Evolutionary conservation across 2,888 invertebrate genomes (phyloP).

Genomic region (Cheilosia impressa): DNA sequence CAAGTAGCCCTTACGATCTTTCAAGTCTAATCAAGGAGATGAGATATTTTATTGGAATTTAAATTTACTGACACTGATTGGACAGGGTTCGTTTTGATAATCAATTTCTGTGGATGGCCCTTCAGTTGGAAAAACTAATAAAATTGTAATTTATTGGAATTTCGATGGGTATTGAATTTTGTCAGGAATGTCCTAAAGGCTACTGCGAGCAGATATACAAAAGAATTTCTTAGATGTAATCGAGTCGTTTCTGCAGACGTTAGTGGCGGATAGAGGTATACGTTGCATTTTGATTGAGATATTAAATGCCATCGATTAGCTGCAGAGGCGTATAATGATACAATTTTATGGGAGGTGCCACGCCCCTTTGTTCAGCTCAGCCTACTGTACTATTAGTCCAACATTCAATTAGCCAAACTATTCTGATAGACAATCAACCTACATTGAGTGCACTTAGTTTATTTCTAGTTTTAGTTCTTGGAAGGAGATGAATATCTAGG

Average conservation of each 20-base stretch:
- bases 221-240: not conserved
- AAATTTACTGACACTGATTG: conserved; percentile 44
- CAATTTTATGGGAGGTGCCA: too few relatives aligned
- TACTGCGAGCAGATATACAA: not conserved
- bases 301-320: too few relatives aligned
- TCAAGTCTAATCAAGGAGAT: conserved; percentile 33
- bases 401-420: too few relatives aligned
- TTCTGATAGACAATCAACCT: too few relatives aligned
- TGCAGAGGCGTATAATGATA: too few relatives aligned
- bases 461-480: too few relatives aligned
- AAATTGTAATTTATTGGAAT: conserved; percentile 16
- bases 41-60: conserved; percentile 40
- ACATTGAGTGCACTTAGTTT: too few relatives aligned
- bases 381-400: too few relatives aligned
- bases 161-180: not conserved
- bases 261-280: too few relatives aligned
- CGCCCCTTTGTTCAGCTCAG: too few relatives aligned
- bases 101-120: not conserved
- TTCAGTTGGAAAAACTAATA: conserved; percentile 7
- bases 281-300: too few relatives aligned
- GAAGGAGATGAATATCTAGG: too few relatives aligned
- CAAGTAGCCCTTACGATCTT: not conserved
- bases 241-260: not conserved
- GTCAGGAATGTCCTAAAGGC: not conserved
- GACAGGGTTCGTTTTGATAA: not conserved